Percentiles rank a stretch among this genome's conserved stretches.
These are phyloP conservation scores for Linyphia triangularis DNA, from an alignment of 2,888 invertebrate species.

Conservation along the genomic window DNA sequence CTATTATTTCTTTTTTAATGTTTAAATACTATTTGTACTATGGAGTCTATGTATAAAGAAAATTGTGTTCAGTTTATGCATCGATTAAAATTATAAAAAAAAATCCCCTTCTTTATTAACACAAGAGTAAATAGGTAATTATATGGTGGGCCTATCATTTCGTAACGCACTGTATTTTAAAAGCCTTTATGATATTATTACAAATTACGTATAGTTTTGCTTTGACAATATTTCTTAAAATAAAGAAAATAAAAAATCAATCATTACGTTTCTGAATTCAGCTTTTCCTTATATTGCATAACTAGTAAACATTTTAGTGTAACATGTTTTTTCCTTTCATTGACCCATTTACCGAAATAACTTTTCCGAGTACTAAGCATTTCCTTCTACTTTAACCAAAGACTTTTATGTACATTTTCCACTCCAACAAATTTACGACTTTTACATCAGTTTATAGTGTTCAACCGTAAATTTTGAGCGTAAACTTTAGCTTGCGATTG, in stretches of 20 bases:
- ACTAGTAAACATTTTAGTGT: constrained; percentile 18
- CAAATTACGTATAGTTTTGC: too few relatives aligned
- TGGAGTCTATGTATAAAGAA: too few relatives aligned
- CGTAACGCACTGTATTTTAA: too few relatives aligned
- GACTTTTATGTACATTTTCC: constrained; percentile 70
- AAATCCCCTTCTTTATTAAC: too few relatives aligned
- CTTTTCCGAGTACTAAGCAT: constrained; percentile 21
- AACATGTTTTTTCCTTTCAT: constrained; percentile 46
- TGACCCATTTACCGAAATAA: constrained; percentile 63
- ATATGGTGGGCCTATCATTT: too few relatives aligned
- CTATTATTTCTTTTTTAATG: too few relatives aligned
- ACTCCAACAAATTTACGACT: constrained; percentile 70
- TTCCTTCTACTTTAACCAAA: constrained; percentile 12
- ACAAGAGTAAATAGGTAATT: too few relatives aligned
- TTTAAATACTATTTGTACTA: too few relatives aligned
- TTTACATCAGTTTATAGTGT: constrained; percentile 68
- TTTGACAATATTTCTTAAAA: background rate
- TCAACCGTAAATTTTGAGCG: constrained; percentile 66
- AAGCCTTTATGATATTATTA: too few relatives aligned
- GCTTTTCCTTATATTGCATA: background rate
- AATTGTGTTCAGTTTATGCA: too few relatives aligned
- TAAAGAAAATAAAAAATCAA: background rate
- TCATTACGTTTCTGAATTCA: background rate
- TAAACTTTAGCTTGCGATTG: constrained; percentile 56
- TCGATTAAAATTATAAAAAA: too few relatives aligned